phyloP scores from a whole-genome alignment of 2,888 invertebrate species.

The Lamellibrachia satsuma region DNA sequence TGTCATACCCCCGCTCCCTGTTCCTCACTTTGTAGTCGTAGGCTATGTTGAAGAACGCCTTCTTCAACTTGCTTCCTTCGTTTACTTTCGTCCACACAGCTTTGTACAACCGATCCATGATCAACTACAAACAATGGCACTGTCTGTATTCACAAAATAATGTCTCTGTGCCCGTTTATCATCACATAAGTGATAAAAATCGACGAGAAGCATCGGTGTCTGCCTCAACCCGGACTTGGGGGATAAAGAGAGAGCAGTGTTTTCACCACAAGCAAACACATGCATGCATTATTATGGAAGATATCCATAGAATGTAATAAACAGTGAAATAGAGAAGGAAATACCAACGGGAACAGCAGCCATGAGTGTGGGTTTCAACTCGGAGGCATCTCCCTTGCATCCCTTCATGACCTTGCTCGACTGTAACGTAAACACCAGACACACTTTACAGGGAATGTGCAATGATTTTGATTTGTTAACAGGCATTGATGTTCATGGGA shows the following conservation, averaged over 20 bases:
- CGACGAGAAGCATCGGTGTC: too few relatives aligned
- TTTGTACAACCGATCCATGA: conserved; percentile 96
- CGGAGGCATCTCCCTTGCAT: conserved; percentile 90
- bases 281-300: not conserved
- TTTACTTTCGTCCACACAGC: conserved; percentile 92
- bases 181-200: too few relatives aligned
- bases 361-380: conserved; percentile 90
- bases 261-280: not conserved
- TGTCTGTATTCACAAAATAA: too few relatives aligned
- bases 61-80: conserved; percentile 79
- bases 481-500: too few relatives aligned
- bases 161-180: too few relatives aligned
- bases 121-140: conserved; percentile 73
- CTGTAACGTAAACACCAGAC: conserved; percentile 39
- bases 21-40: conserved; percentile 91
- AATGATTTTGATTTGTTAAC: not conserved
- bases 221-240: too few relatives aligned
- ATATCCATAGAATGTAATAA: too few relatives aligned
- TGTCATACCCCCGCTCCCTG: conserved; percentile 72
- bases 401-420: conserved; percentile 96
- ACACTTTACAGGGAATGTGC: not conserved
- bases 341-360: conserved; percentile 90
- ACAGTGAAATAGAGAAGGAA: too few relatives aligned
- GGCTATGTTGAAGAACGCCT: conserved; percentile 91
- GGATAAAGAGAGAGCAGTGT: too few relatives aligned